Conservation (phyloP, 1,140 invertebrate species). For the Teleogryllus occipitalis region DNA sequence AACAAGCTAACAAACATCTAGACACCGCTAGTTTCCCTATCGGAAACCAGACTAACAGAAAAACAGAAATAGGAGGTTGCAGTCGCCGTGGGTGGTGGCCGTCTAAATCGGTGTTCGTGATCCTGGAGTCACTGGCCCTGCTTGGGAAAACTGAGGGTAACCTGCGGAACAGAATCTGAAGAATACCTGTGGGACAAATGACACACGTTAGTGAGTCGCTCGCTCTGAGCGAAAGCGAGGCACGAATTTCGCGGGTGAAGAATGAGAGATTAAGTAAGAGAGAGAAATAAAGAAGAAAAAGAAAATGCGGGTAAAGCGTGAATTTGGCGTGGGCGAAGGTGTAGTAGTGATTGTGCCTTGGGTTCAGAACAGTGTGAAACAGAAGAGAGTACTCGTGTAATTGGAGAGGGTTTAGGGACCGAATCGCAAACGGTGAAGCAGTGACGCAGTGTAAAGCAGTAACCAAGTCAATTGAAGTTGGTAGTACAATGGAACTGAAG, state of each 20-base stretch:
- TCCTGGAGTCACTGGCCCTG: background rate
- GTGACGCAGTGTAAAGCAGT: too few relatives aligned
- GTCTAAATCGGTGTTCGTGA: background rate
- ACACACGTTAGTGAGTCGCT: background rate
- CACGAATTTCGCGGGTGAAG: background rate
- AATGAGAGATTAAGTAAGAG: background rate
- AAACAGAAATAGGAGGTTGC: constrained; percentile 1
- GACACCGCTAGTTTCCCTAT: background rate
- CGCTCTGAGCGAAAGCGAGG: background rate
- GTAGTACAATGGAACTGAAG: too few relatives aligned
- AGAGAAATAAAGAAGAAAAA: background rate
- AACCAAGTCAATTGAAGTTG: too few relatives aligned
- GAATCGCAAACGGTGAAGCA: too few relatives aligned
- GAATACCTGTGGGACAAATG: background rate
- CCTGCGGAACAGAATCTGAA: background rate
- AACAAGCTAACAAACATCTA: background rate
- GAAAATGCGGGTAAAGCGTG: background rate
- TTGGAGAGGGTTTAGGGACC: too few relatives aligned
- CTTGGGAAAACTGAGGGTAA: background rate
- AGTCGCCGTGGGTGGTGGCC: constrained; percentile 1
- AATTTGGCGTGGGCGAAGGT: background rate
- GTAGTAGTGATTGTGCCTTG: background rate
- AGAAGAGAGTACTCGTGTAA: background rate
- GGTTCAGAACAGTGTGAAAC: background rate
- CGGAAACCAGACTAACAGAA: background rate